Percentiles rank a stretch among this genome's conserved stretches.
phyloP scores from a whole-genome alignment of 2,888 invertebrate genomes.

The Standfussiana lucernea region DNA sequence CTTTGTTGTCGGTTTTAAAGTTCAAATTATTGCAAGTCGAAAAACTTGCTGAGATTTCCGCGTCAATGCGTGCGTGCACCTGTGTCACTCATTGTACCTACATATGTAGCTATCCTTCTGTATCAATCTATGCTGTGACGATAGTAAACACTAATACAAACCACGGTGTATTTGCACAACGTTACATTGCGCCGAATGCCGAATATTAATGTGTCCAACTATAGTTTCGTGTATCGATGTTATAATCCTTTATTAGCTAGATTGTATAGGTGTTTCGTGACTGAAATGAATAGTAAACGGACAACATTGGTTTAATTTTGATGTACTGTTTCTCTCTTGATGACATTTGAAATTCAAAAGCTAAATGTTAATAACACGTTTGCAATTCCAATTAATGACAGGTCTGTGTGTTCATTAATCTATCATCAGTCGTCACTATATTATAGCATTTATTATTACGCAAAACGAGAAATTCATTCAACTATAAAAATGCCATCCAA shows the following conservation, averaged over 20 bases:
- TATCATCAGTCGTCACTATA: neutral
- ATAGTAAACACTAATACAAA: conserved; percentile 78
- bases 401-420: neutral
- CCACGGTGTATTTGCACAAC: conserved; percentile 76
- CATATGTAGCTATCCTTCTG: conserved; percentile 3
- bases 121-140: neutral
- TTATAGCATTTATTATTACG: neutral
- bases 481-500: neutral
- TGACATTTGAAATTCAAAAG: conserved; percentile 1
- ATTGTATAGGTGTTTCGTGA: conserved; percentile 5
- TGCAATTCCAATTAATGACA: neutral
- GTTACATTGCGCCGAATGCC: conserved; percentile 70
- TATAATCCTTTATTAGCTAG: conserved; percentile 41
- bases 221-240: conserved; percentile 44
- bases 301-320: neutral
- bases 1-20: neutral
- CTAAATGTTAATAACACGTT: neutral
- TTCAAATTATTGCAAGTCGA: neutral
- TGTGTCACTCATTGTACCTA: neutral
- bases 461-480: neutral
- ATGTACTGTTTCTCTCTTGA: neutral
- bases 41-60: neutral
- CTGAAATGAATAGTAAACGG: conserved; percentile 6
- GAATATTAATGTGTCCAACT: conserved; percentile 77
- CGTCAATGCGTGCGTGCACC: neutral